These are phyloP conservation scores for Macrophya annulata DNA, from an alignment of 2,888 invertebrate species.

Conservation along the genomic window DNA sequence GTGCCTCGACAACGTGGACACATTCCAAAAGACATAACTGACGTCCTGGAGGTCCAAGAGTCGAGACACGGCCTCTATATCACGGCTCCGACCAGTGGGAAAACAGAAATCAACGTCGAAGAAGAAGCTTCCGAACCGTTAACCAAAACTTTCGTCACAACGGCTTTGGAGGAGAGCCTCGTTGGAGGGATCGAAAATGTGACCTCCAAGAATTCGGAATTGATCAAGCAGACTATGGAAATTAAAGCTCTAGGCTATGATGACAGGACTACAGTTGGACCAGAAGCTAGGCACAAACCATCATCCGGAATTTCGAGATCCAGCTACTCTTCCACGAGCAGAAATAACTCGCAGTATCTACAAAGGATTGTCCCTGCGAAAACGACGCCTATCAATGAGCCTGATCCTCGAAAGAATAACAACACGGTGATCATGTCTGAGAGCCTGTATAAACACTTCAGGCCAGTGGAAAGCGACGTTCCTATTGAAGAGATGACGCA, in stretches of 20 bases:
- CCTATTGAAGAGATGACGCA: conserved; percentile 86
- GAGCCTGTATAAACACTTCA: conserved; percentile 84
- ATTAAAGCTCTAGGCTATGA: conserved; percentile 48
- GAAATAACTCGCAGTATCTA: conserved; percentile 40
- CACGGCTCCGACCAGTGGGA: conserved; percentile 62
- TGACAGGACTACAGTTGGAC: conserved; percentile 21
- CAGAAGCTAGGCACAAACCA: conserved; percentile 40
- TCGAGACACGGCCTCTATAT: conserved; percentile 72
- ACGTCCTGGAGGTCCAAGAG: conserved; percentile 72
- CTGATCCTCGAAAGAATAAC: conserved; percentile 80
- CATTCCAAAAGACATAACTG: conserved; percentile 61
- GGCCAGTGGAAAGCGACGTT: conserved; percentile 84
- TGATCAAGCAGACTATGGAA: conserved; percentile 24
- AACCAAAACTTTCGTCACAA: conserved; percentile 12
- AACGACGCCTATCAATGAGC: neutral
- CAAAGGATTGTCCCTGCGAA: conserved; percentile 52
- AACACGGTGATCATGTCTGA: conserved; percentile 83
- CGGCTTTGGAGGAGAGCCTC: conserved; percentile 41
- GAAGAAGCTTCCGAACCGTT: conserved; percentile 49
- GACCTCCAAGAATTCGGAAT: conserved; percentile 30
- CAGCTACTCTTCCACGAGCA: conserved; percentile 20
- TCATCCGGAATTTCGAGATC: conserved; percentile 32
- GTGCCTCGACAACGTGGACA: conserved; percentile 57
- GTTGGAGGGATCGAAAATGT: conserved; percentile 54
- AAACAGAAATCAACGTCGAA: conserved; percentile 56